phyloP scores from a whole-genome alignment of 1,140 invertebrate species.

The Penaeus chinensis region DNA sequence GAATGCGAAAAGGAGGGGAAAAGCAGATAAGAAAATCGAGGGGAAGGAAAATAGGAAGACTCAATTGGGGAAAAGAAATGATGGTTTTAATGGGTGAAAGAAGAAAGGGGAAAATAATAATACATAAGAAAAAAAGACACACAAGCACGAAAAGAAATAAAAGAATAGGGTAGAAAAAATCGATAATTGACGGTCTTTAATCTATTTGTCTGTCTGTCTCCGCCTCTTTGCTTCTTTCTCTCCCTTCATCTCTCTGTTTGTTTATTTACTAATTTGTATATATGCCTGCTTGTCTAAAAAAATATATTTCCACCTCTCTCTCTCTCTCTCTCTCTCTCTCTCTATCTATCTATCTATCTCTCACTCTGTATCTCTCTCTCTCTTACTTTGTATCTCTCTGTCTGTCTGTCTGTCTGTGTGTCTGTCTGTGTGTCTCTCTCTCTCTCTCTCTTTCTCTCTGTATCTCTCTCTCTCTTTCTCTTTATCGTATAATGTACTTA shows the following conservation, averaged over 20 bases:
- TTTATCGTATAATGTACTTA: background rate
- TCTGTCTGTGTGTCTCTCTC: slow-evolving; percentile 3
- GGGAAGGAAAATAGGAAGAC: no score
- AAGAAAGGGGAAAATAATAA: no score
- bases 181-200: no score
- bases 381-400: background rate
- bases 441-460: slow-evolving; percentile 37
- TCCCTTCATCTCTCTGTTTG: no score
- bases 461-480: slow-evolving; percentile 21
- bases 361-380: background rate
- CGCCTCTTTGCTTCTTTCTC: background rate
- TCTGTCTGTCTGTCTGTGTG: background rate
- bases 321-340: slow-evolving; percentile 1
- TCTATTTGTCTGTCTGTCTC: background rate
- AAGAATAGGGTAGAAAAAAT: no score
- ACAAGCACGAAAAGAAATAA: no score
- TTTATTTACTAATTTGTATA: no score
- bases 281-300: background rate
- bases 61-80: no score
- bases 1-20: no score
- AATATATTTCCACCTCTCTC: background rate
- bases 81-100: no score
- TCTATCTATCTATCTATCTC: background rate
- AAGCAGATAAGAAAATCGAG: no score
- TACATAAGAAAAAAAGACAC: no score